Evolutionary conservation across 2,113 vertebrate species (phyloP).

Genomic region (Maccullochella peelii): DNA sequence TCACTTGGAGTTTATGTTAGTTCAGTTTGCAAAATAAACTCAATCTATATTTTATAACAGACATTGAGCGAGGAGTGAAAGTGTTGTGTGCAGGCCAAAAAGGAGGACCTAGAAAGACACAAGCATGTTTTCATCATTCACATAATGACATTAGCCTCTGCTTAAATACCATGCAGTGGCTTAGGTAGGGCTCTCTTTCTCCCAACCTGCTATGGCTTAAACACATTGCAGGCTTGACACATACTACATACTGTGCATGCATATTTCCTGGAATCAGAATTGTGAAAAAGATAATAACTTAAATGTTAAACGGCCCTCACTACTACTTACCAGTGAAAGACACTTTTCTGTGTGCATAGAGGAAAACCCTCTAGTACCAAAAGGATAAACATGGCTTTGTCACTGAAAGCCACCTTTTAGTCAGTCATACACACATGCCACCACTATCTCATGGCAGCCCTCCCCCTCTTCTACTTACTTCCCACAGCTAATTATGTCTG

Average conservation of each 20-base stretch:
- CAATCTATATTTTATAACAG: neutral
- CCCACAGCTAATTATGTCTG: conserved; percentile 72
- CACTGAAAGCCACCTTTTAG: conserved; percentile 16
- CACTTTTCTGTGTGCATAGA: neutral
- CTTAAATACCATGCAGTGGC: conserved; percentile 22
- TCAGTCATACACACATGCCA: conserved; percentile 38
- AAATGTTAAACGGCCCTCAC: neutral
- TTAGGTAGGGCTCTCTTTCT: neutral
- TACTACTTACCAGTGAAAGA: conserved; percentile 11
- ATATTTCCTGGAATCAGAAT: neutral
- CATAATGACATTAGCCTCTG: conserved; percentile 22
- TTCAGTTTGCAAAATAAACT: conserved; percentile 1
- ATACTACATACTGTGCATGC: neutral
- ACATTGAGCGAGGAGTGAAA: neutral
- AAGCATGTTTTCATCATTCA: neutral
- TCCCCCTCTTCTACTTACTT: conserved; percentile 41
- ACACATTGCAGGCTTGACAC: conserved; percentile 1
- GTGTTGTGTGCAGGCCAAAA: neutral
- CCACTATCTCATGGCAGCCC: conserved; percentile 25
- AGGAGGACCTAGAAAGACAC: neutral
- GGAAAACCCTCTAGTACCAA: neutral
- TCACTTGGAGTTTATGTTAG: neutral
- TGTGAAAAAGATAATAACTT: neutral
- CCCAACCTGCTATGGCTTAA: neutral
- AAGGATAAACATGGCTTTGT: conserved; percentile 24